Base-by-base conservation (phyloP, 2,113 vertebrate species). In the Uria aalge region DNA sequence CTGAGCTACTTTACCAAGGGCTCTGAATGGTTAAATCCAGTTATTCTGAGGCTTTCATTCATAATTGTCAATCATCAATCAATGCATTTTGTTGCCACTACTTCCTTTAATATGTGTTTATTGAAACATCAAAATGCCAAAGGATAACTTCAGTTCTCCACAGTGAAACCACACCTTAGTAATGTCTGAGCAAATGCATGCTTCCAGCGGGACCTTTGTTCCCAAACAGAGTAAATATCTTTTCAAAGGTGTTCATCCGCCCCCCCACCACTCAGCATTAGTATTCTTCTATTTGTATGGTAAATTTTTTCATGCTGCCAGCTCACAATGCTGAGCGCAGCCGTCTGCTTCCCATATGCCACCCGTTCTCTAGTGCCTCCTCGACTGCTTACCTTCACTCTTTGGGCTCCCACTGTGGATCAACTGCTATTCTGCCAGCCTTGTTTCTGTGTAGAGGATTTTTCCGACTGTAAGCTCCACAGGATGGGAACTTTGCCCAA, bases 291-390 rank as follows among this genome's bases (percentile, higher is more conserved):
- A 19, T 85, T 77, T 90, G 92, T 62, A 55, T 26, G 84, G 85
- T 72, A 56, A 21, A 47, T 68, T 71, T 82, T 53, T 82, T 69
- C 62, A 21, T 47, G 81, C 89, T 92, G 95, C 55, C 89, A 88
- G 77, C 67, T 94, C 77, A 32, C 74, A 52, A 23, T 4, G 47
- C 94, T n/a, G 59, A 89, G 91, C 3, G 5, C 66, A 85, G 83
- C 92, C 86, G 81, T 95, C 95, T 96, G 96, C 86, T 94, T 72
- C 73, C 92, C 96, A 95, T 97, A 95, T 96, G 94, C 80, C 84
- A 83, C 80, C 56, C 11, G 14, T 88, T 94, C 97, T 91, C 88
- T 84, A 67, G 90, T 73, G 88, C 94, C 90, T 92, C 88, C 83
- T 82, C 71, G 57, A 32, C 77, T 32, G 41, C 92, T 94, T 87